Percentiles rank a stretch among this genome's conserved stretches.
Conservation (phyloP, 1,140 invertebrate genomes). For the Bathynomus jamesi region DNA sequence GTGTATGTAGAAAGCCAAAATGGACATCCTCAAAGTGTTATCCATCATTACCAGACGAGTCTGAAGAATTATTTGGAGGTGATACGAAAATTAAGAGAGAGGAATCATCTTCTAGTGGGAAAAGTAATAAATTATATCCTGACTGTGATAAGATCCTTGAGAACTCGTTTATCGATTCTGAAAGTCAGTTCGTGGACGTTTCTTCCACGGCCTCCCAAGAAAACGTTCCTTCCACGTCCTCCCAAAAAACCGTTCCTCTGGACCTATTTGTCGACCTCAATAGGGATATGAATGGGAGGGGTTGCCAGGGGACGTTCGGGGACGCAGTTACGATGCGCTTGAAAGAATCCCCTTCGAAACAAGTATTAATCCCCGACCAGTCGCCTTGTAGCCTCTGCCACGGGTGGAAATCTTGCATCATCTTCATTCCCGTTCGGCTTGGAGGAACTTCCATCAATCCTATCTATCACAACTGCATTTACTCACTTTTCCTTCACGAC, state of each 20-base stretch:
- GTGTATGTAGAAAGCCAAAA: background rate
- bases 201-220: too few species aligned
- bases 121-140: too few species aligned
- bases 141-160: too few species aligned
- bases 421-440: constrained; percentile 75
- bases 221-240: background rate
- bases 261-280: background rate
- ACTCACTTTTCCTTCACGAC: constrained; percentile 65
- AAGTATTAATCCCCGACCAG: background rate
- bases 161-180: too few species aligned
- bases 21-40: too few species aligned
- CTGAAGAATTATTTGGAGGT: too few species aligned
- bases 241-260: background rate
- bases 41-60: too few species aligned
- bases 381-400: constrained; percentile 1
- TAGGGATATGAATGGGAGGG: background rate
- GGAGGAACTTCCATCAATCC: constrained; percentile 76
- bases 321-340: background rate
- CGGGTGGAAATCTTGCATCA: constrained; percentile 65
- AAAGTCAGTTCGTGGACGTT: too few species aligned
- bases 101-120: too few species aligned
- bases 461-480: constrained; percentile 68
- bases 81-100: too few species aligned
- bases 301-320: background rate
- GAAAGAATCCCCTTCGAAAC: background rate